Base-by-base conservation (phyloP, 1,140 invertebrate species). In the Asbolus verrucosus region DNA sequence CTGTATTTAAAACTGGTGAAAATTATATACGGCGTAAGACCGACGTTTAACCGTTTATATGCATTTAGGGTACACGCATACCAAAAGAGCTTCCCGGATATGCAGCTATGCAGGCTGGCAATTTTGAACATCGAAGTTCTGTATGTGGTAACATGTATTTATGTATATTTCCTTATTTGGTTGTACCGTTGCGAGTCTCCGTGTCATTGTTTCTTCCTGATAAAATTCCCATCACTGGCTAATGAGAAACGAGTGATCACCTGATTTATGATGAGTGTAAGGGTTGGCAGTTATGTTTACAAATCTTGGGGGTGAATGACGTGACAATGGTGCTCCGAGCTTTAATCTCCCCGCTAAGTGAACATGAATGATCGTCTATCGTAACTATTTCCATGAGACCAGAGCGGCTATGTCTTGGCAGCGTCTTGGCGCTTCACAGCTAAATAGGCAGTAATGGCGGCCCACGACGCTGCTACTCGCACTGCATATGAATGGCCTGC, bases 371-470 rank as follows among this genome's bases (percentile, higher is more conserved):
- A 68, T 68, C 65, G 66, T 39, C 46, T 68, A 68, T 54, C 46
- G 46, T 68, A 36, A 59, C 43, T 60, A 59, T 68, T 68, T 68
- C 46, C 50, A 68, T 39, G 21, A 59, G 50, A 59, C 50, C 33
- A 41, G 39, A 9, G 30, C 1, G 14, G 63, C 43, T 59, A 38
- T 68, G 31, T 41, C 38, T 43, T 63, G 38, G 67, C 33, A 66
- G 65, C 38, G 70, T 67, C 54, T 67, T 54, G 50, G 38, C 41
- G 70, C 66, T 72, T 59, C 67, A 68, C 60, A 65, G 38, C 61
- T 72, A 72, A 72, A 68, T 72, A 72, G 70, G 67, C 66, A 62
- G 70, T 72, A 72, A 72, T 72, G 70, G 67, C 70, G 33, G 66
- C 70, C 59, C 46, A 59, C 70, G 70, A 59, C 66, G 43, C 46